Evolutionary conservation across 2,888 invertebrate genomes (phyloP), one percentile per base, ranked within the genome.

Genomic region (Melinopterus prodromus): DNA sequence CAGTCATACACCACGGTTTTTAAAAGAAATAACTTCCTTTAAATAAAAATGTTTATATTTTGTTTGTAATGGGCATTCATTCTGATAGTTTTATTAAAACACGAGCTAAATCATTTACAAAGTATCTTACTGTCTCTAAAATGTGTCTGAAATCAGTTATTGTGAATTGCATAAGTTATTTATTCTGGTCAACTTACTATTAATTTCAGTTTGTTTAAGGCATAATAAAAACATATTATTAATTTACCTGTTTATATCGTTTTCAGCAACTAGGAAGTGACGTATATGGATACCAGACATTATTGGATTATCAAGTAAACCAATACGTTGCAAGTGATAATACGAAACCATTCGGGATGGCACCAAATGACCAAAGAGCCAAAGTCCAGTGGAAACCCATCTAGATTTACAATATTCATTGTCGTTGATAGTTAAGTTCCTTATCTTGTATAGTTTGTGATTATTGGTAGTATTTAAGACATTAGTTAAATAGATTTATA

Each of bases 261-360:
- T 90, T 90, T 79, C 90, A 97, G 95, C 97, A 97, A 95, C 91
- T 97, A 38, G 96, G 95, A 15, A 92, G 91, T 0, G 95, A 96
- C 84, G 93, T 97, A 16, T 94, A 95, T 81, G 94, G 94, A 36
- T 97, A 96, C 88, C 92, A 95, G 88, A 93, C 93, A 0, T 90
- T 97, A 83, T 88, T 93, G 80, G 94, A 95, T 87, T 96, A 93
- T 87, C 96, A 96, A 90, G 94, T 97, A 12, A 97, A 97, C 88
- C 91, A 94, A 84, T 97, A 94, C 87, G 90, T 93, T 1, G 93
- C 95, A 80, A 87, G 91, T 4, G 94, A 95, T 86, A 95, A 95
- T 6, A 92, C 92, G 0, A 92, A 92, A 86, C 94, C 95, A 26
- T 97, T 97, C 87, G 92, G 91, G 0, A 88, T 92, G 77, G 97